Base-by-base conservation (phyloP, 2,797 vertebrate species). In the Enteromius mattozi region DNA sequence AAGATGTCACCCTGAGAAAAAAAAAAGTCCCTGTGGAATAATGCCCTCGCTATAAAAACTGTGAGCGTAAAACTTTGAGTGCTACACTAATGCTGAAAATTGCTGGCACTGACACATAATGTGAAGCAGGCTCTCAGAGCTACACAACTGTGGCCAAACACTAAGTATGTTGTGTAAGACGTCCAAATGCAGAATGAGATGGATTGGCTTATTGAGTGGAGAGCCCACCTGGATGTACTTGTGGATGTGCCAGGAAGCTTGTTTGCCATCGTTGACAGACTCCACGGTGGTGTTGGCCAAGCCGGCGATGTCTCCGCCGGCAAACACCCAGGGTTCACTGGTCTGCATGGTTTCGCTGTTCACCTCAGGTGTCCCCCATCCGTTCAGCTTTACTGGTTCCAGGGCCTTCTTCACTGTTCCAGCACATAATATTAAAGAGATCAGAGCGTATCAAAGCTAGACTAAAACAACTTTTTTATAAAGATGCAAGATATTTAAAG, bases 191-290 rank as follows among this genome's bases (percentile, higher is more conserved):
- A 84, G 56, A 79, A 79, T 84, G 76, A 84, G 83, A 79, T 99
- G 97, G 82, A 99, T 98, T 0, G 97, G 96, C 7, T 97, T 98
- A 89, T 97, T 97, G 17, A 97, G 96, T 89, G 96, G 75, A 70
- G 97, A 96, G 27, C 93, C 95, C 90, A 98, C 98, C 97, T 99
- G 98, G 88, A 99, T 88, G 85, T 98, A 97, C 95, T 91, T 96
- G 92, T 99, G 98, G 81, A 99, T 96, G 88, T 97, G 95, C 98
- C 98, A 99, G 10, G 97, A 98, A 45, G 98, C 98, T 85, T 99
- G 98, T 84, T 99, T 99, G 85, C 98, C 98, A 77, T 99, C 98
- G 6, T 99, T 99, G 68, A 97, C 97, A 0, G 98, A 98, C 83
- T 99, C 98, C 83, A 99, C 98, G 0, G 97, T 96, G 7, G 98